Percentiles rank a stretch among this genome's conserved stretches.
Conservation (phyloP, 2,888 invertebrate species). For the Panorpa germanica region DNA sequence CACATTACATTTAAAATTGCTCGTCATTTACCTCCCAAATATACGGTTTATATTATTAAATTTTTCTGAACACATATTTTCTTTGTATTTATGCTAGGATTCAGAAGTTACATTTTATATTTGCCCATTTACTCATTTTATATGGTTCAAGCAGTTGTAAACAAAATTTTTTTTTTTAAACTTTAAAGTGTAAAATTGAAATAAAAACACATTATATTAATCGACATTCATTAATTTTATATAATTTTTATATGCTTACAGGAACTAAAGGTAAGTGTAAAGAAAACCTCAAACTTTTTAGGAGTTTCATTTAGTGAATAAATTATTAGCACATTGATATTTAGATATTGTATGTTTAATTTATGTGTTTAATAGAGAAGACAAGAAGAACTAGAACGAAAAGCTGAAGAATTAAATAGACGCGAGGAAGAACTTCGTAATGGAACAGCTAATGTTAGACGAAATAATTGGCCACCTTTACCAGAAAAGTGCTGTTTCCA, state of each 20-base stretch:
- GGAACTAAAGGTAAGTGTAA: neutral
- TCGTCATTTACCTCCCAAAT: too few relatives aligned
- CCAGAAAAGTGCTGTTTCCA: constrained; percentile 85
- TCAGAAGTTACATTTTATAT: too few relatives aligned
- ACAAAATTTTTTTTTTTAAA: too few relatives aligned
- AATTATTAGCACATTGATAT: constrained; percentile 10
- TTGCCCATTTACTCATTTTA: too few relatives aligned
- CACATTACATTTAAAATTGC: too few relatives aligned
- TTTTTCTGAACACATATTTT: too few relatives aligned
- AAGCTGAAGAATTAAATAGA: constrained; percentile 73
- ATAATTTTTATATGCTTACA: constrained; percentile 3
- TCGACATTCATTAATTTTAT: constrained; percentile 10
- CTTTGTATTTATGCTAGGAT: too few relatives aligned
- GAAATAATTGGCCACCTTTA: constrained; percentile 97
- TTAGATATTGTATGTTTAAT: constrained; percentile 8
- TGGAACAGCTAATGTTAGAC: constrained; percentile 37
- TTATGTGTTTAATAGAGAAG: constrained; percentile 35
- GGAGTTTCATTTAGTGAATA: constrained; percentile 8
- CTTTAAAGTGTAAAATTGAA: neutral
- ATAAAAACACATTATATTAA: constrained; percentile 1
- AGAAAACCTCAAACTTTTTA: too few relatives aligned
- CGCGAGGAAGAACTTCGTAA: constrained; percentile 67
- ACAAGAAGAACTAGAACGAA: constrained; percentile 79
- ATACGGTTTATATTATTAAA: too few relatives aligned
- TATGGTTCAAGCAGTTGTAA: too few relatives aligned